phyloP scores from a whole-genome alignment of 1,140 invertebrate genomes.

The Gerris buenoi region DNA sequence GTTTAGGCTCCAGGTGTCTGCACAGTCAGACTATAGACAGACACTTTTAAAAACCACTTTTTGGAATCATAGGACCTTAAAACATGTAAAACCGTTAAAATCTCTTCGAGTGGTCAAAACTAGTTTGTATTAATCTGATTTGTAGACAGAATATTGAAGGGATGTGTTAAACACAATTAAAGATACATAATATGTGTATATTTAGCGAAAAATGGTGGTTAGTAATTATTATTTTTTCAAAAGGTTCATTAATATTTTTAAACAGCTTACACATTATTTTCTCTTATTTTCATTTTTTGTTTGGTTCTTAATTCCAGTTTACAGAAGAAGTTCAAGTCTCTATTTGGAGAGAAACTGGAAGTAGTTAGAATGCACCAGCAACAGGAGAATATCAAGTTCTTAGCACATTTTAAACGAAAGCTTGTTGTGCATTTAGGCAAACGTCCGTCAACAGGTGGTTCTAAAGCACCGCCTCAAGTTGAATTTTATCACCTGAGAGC shows the following conservation, averaged over 20 bases:
- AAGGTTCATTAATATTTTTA: background rate
- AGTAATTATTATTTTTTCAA: too few relatives aligned
- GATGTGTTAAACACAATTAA: too few relatives aligned
- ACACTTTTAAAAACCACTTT: too few relatives aligned
- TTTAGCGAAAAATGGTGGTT: too few relatives aligned
- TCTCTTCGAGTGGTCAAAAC: too few relatives aligned
- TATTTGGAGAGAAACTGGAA: conserved; percentile 90
- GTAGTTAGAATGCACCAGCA: conserved; percentile 95
- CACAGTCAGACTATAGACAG: too few relatives aligned
- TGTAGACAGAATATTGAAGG: too few relatives aligned
- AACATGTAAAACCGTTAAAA: too few relatives aligned
- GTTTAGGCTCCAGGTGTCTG: too few relatives aligned
- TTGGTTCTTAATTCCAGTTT: conserved; percentile 43
- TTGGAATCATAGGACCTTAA: too few relatives aligned
- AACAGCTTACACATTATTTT: conserved; percentile 1
- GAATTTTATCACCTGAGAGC: conserved; percentile 91
- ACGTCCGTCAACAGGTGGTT: conserved; percentile 42
- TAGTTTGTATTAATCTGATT: too few relatives aligned
- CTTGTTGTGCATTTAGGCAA: conserved; percentile 90
- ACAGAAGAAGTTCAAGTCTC: conserved; percentile 91
- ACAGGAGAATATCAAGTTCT: conserved; percentile 97
- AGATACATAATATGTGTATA: too few relatives aligned
- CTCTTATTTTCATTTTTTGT: background rate
- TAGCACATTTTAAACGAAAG: conserved; percentile 91
- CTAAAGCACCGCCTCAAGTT: conserved; percentile 43